A percentile compares a stretch with the other conserved stretches of the same genome.
phyloP scores from a whole-genome alignment of 1,140 invertebrate genomes.

The Trichonephila clavipes region DNA sequence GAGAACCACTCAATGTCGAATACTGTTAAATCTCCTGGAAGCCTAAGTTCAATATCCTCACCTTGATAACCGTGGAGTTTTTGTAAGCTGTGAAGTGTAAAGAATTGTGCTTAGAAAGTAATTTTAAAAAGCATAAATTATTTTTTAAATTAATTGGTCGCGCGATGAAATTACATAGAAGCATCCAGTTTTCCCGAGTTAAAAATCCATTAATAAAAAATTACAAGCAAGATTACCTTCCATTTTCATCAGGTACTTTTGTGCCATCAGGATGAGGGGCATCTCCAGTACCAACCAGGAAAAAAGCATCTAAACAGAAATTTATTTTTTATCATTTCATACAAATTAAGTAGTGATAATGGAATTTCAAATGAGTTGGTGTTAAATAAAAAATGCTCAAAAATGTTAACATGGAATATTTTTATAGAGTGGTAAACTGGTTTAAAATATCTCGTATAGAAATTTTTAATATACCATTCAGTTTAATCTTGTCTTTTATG shows the following conservation, averaged over 20 bases:
- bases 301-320: conserved; percentile 86
- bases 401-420: too few relatives aligned
- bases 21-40: conserved; percentile 91
- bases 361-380: too few relatives aligned
- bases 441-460: too few relatives aligned
- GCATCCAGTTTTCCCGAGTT: background rate
- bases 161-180: background rate
- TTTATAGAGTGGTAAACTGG: too few relatives aligned
- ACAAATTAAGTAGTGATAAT: too few relatives aligned
- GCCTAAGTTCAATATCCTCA: conserved; percentile 88
- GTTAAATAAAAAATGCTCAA: too few relatives aligned
- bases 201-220: background rate
- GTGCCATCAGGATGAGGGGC: conserved; percentile 89
- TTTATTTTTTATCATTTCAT: too few relatives aligned
- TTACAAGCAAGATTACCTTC: conserved; percentile 85
- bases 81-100: conserved; percentile 84
- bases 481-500: too few relatives aligned
- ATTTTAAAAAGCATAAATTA: too few relatives aligned
- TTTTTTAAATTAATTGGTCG: background rate
- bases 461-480: too few relatives aligned
- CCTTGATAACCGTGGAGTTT: conserved; percentile 86
- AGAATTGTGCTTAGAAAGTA: background rate
- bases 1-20: conserved; percentile 93
- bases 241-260: conserved; percentile 93
- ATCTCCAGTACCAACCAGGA: conserved; percentile 93